phyloP scores from a whole-genome alignment of 1,140 invertebrate species.

The Triops longicaudatus region DNA sequence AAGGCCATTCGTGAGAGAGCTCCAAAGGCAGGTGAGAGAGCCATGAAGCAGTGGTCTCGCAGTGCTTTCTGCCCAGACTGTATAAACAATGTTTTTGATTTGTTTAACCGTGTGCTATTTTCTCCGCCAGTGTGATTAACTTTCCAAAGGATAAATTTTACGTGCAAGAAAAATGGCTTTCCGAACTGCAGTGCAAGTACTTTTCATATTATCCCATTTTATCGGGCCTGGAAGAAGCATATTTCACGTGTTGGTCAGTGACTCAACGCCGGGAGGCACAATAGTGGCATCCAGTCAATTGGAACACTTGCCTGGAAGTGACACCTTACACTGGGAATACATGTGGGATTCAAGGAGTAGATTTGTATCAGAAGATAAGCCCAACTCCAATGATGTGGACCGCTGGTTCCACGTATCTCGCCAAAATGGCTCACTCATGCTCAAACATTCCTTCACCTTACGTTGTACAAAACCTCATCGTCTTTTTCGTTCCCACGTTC shows the following conservation, averaged over 20 bases:
- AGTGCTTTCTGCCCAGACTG: background rate
- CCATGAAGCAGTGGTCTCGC: slow-evolving; percentile 5
- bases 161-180: background rate
- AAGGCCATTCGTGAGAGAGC: slow-evolving; percentile 1
- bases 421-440: background rate
- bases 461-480: slow-evolving; percentile 7
- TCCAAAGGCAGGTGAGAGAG: background rate
- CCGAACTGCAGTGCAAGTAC: slow-evolving; percentile 4
- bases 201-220: slow-evolving; percentile 8
- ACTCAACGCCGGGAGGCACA: slow-evolving; percentile 5
- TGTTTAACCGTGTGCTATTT: background rate
- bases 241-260: slow-evolving; percentile 11
- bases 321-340: background rate
- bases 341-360: background rate
- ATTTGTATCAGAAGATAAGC: background rate
- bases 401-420: background rate
- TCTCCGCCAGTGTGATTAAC: background rate
- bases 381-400: background rate
- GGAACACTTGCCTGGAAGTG: background rate
- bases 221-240: background rate
- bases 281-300: slow-evolving; percentile 5
- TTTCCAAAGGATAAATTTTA: background rate
- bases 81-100: background rate
- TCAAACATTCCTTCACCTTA: slow-evolving; percentile 11
- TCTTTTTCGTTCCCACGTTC: background rate